Evolutionary conservation across 92 coral and sea anemone genomes (phyloP).

Genomic region (Meandrina meandrites): DNA sequence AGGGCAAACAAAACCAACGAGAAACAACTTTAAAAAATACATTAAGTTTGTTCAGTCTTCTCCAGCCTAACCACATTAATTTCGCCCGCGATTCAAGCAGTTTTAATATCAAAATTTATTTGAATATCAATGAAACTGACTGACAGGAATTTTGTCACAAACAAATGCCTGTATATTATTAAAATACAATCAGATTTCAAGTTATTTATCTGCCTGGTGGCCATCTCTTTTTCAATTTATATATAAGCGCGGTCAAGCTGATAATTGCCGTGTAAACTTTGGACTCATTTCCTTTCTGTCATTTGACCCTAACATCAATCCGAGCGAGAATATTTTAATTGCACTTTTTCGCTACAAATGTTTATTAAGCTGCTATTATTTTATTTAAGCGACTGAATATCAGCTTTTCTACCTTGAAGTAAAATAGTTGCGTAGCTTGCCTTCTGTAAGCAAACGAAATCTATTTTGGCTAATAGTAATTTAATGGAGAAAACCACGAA

Average conservation of each 20-base stretch:
- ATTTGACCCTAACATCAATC: neutral
- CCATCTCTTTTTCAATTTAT: neutral
- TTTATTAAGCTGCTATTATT: neutral
- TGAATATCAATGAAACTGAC: neutral
- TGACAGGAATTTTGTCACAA: neutral
- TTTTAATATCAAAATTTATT: neutral
- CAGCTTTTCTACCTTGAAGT: neutral
- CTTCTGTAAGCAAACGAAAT: neutral
- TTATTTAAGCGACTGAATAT: neutral
- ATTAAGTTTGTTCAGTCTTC: too few relatives aligned
- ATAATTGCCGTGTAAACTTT: neutral
- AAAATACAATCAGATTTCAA: neutral
- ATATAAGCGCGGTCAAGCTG: neutral
- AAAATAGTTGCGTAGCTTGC: neutral
- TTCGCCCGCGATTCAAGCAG: neutral
- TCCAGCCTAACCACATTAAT: too few relatives aligned
- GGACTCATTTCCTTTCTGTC: neutral
- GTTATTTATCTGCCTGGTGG: neutral
- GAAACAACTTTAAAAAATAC: neutral
- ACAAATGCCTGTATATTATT: neutral
- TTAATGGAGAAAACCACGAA: neutral
- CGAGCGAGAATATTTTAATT: neutral
- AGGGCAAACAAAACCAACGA: neutral
- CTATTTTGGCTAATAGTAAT: neutral
- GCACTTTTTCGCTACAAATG: neutral